Conservation (phyloP, 2,797 vertebrate genomes). For the Crenuchus spilurus region DNA sequence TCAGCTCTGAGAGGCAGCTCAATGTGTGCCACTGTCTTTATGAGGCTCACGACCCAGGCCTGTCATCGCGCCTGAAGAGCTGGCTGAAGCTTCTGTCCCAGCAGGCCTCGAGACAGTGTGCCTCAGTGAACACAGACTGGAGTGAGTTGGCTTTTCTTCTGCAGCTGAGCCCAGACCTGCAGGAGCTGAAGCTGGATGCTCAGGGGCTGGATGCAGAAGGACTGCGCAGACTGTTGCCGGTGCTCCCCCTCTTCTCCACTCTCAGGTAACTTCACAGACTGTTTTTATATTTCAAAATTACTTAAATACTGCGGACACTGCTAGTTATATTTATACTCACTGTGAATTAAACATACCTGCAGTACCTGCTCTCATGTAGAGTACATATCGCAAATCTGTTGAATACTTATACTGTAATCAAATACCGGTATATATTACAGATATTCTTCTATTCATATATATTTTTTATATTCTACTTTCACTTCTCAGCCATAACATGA, state of each 20-base stretch:
- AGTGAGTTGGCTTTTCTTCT: constrained; percentile 64
- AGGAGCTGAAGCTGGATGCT: constrained; percentile 56
- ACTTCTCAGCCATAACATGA: too few species aligned
- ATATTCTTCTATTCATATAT: too few species aligned
- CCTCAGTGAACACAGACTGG: constrained; percentile 50
- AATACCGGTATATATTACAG: too few species aligned
- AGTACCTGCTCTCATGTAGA: too few species aligned
- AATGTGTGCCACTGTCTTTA: constrained; percentile 65
- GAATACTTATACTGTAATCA: too few species aligned
- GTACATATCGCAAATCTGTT: too few species aligned
- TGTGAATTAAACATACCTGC: too few species aligned
- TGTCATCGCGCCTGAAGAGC: constrained; percentile 45
- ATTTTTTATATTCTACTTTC: too few species aligned
- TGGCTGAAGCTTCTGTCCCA: constrained; percentile 57
- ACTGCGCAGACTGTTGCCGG: constrained; percentile 55
- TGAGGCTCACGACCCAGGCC: constrained; percentile 59
- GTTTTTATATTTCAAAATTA: too few species aligned
- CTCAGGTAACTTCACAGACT: constrained; percentile 56
- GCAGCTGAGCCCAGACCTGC: constrained; percentile 58
- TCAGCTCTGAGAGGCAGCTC: constrained; percentile 58
- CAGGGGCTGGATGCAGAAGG: constrained; percentile 53
- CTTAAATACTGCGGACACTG: too few species aligned
- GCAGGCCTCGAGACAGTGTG: constrained; percentile 22
- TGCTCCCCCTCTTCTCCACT: constrained; percentile 62
- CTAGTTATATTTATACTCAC: too few species aligned